Evolutionary conservation across 1,140 invertebrate genomes (phyloP), one percentile per base, ranked within the genome.

Genomic region (Pantala flavescens): DNA sequence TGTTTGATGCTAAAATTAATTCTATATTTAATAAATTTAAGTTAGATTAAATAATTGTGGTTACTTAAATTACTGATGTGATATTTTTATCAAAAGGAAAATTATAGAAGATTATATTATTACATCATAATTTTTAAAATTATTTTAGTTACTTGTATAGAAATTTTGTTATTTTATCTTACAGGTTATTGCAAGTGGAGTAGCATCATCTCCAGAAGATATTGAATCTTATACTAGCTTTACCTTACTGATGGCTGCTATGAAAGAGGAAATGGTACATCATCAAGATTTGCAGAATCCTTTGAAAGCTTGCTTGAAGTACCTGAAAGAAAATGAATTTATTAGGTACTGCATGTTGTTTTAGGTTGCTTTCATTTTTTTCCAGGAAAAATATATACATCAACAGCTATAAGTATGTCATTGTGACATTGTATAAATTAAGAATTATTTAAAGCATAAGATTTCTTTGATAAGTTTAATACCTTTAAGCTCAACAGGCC

Each of bases 141-240:
- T 10, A 16, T 24, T 73, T 42, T 36, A 84, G 86, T 82, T 14
- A 24, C 16, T 74, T 72, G 49, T 42, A 24, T 63, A 42, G 49
- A 28, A 74, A 85, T 74, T 11, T 42, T 63, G n/a, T 63, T 73
- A n/a, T 71, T 49, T 77, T 74, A 72, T 76, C 73, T 77, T 79
- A n/a, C 76, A 88, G 86, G 91, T 96, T 23, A 91, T 98, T 76
- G 94, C 95, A 0, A 96, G 93, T 82, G 91, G 94, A 77, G 89
- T 94, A 9, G 92, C 93, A 0, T 86, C 84, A 71, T 90, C 88
- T 0, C 86, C 86, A 3, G 81, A 84, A 36, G 93, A 98, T 80
- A 85, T 98, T 23, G 81, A 89, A 55, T 79, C 87, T 19, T 99
- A 98, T 82, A 87, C 90, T 1, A 88, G 88, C 76, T 97, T 93